Conservation (phyloP, 1,140 invertebrate genomes). For the Globodera rostochiensis region DNA sequence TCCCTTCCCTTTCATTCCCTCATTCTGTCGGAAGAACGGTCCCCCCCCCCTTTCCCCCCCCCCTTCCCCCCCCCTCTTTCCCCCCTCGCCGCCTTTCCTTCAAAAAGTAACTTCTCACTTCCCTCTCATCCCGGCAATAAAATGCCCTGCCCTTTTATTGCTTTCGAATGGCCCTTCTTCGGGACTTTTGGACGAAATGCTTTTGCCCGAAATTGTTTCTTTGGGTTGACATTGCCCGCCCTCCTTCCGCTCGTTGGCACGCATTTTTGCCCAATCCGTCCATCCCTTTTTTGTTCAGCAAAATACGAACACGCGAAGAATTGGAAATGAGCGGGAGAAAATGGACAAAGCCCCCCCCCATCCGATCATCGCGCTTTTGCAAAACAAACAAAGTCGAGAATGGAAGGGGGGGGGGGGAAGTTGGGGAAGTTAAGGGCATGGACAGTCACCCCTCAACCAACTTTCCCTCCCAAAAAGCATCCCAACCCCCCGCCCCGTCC, state of each 20-base stretch:
- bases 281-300: not conserved
- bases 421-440: too few relatives aligned
- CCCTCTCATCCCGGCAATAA: not conserved
- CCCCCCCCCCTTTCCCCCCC: not conserved
- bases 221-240: not conserved
- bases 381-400: not conserved
- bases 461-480: constrained; percentile 7
- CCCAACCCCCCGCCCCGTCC: not conserved
- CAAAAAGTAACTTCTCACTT: not conserved
- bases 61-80: too few relatives aligned
- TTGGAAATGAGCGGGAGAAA: not conserved
- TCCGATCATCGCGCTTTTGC: not conserved
- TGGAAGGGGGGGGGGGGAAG: too few relatives aligned
- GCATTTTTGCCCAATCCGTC: not conserved
- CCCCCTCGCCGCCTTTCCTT: not conserved
- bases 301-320: not conserved
- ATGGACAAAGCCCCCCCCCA: not conserved
- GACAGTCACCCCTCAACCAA: not conserved
- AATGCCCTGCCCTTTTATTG: not conserved
- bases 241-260: not conserved
- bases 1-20: too few relatives aligned
- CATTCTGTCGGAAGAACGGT: too few relatives aligned
- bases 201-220: not conserved
- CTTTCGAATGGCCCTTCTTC: not conserved
- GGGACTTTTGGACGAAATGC: not conserved